Base-by-base conservation (phyloP, 1,140 invertebrate species). In the Drosophila pandora region DNA sequence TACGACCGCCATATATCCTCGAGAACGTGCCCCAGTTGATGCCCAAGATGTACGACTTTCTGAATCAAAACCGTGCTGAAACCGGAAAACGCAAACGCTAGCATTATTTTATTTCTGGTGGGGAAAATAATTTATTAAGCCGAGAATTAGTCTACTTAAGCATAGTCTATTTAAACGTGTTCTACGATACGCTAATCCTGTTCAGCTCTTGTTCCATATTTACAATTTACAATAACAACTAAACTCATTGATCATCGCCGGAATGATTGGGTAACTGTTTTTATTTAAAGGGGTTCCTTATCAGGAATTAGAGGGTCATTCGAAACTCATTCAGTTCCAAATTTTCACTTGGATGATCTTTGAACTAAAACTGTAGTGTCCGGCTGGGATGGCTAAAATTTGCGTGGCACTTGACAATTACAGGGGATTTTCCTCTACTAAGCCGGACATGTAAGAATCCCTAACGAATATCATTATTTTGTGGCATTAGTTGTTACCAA, bases 141-240 rank as follows among this genome's bases (percentile, higher is more conserved):
- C 74, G 75, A 79, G 63, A 88, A 87, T 88, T 88, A 87, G 79
- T 83, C 83, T 87, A 87, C 82, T 82, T 85, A 85, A 39, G 52
- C 30, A 57, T 39, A 68, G 41, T 69, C 62, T 61, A 54, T 45
- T 78, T 61, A 23, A 49, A 83, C 77, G 70, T 83, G 63, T 58
- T 75, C 75, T 83, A 81, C 54, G 63, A 56, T 76, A 76, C 34
- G 57, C 61, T 62, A 74, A 68, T 69, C 48, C 50, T 81, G 50
- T 76, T 58, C 70, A 76, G 63, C 77, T 53, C 43, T 25, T 7
- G 7, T 45, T 67, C 28, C 30, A 60, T 69, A 74, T 48, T 32
- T 64, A 77, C 67, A 67, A 67, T 76, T 80, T 85, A 85, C 67
- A 79, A 60, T 76, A 73, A 68, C 52, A 75, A 65, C 49, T 74